Conservation (phyloP, 2,113 vertebrate genomes). For the Oxyruncus cristatus region DNA sequence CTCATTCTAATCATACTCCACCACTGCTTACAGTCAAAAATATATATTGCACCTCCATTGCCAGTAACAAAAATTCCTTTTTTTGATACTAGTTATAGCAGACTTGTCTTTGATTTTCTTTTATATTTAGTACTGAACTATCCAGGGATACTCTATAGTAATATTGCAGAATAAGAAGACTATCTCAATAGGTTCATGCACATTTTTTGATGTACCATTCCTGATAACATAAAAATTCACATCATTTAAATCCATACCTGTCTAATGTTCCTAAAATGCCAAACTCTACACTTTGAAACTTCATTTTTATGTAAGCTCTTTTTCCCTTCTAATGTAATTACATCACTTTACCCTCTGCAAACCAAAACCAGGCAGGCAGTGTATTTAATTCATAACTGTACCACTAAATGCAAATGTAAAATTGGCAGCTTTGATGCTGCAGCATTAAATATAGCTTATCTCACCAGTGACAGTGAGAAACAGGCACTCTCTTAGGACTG, state of each 20-base stretch:
- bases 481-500: constrained; percentile 65
- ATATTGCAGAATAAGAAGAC: not conserved
- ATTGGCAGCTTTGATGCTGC: constrained; percentile 55
- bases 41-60: not conserved
- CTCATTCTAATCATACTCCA: constrained; percentile 9
- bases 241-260: not conserved
- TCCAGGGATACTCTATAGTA: not conserved
- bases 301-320: not conserved
- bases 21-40: not conserved
- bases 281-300: not conserved
- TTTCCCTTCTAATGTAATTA: not conserved
- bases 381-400: constrained; percentile 31
- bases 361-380: not conserved
- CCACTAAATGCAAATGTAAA: constrained; percentile 47
- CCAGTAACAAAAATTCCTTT: not conserved
- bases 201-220: not conserved
- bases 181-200: not conserved
- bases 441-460: constrained; percentile 63
- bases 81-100: not conserved
- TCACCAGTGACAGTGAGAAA: constrained; percentile 66
- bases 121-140: not conserved
- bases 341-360: constrained; percentile 23
- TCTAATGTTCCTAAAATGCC: not conserved
- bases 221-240: not conserved
- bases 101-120: not conserved